Percentiles rank a stretch among this genome's conserved stretches.
phyloP scores from a whole-genome alignment of 2,888 invertebrate genomes.

The Lasioglossum vierecki region DNA sequence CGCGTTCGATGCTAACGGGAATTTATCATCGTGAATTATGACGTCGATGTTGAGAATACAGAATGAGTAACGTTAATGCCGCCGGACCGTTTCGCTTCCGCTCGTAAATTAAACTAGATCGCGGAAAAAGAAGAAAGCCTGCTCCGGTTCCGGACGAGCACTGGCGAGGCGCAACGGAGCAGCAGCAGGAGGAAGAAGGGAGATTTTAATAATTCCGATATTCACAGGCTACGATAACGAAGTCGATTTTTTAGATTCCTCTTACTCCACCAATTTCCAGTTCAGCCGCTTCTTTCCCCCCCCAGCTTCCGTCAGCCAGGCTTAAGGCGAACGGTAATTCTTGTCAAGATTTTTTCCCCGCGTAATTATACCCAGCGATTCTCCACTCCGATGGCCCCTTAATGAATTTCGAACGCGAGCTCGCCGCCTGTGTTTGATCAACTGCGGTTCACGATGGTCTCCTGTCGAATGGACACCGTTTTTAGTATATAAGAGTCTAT shows the following conservation, averaged over 20 bases:
- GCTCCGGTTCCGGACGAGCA: neutral
- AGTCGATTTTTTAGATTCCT: slow-evolving; percentile 51
- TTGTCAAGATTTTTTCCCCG: slow-evolving; percentile 49
- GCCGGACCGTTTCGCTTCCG: slow-evolving; percentile 65
- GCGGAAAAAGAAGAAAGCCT: slow-evolving; percentile 29
- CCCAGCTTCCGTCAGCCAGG: neutral
- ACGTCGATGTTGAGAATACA: slow-evolving; percentile 72
- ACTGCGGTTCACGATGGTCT: neutral
- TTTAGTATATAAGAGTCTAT: too few relatives aligned
- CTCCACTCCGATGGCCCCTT: slow-evolving; percentile 13
- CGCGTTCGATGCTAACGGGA: slow-evolving; percentile 71
- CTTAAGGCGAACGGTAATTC: slow-evolving; percentile 34
- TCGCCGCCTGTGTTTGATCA: slow-evolving; percentile 24
- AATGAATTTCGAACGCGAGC: slow-evolving; percentile 44
- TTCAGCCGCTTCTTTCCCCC: neutral
- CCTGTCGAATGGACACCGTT: neutral
- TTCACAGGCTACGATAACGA: slow-evolving; percentile 56
- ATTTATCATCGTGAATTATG: slow-evolving; percentile 74
- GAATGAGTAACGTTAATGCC: slow-evolving; percentile 72
- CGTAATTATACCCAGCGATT: slow-evolving; percentile 53
- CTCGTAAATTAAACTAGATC: slow-evolving; percentile 70
- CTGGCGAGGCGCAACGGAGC: neutral
- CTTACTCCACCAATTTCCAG: slow-evolving; percentile 47
- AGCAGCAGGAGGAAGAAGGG: slow-evolving; percentile 2
- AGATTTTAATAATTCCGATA: slow-evolving; percentile 69